These are phyloP conservation scores for Scolopax mira DNA, from an alignment of 2,113 vertebrate species.

Conservation along the genomic window DNA sequence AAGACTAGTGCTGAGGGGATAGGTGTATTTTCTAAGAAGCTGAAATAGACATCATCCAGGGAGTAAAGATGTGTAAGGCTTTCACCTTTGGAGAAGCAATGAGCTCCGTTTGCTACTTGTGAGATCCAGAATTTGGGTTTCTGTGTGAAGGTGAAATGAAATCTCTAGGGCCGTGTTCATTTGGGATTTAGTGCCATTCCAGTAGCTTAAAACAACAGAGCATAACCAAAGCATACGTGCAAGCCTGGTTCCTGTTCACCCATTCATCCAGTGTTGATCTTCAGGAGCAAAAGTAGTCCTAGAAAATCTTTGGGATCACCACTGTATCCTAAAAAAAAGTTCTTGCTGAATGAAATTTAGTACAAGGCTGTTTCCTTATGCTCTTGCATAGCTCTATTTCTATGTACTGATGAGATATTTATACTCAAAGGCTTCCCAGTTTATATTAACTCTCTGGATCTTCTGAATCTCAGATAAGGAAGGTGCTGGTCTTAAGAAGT, in stretches of 20 bases:
- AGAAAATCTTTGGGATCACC: background rate
- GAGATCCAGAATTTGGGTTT: background rate
- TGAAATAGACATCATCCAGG: background rate
- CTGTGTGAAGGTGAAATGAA: background rate
- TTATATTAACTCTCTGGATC: background rate
- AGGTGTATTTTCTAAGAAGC: background rate
- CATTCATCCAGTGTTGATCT: background rate
- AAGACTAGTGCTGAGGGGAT: background rate
- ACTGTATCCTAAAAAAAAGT: background rate
- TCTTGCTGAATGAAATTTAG: background rate
- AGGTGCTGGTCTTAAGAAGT: background rate
- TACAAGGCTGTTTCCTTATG: background rate
- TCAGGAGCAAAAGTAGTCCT: background rate
- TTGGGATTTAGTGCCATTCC: background rate
- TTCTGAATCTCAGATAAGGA: background rate
- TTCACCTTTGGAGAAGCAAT: background rate
- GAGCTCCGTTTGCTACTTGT: background rate
- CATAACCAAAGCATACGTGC: background rate
- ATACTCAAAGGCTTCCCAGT: background rate
- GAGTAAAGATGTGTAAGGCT: background rate
- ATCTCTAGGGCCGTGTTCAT: background rate
- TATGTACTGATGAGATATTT: background rate
- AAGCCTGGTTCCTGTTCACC: background rate
- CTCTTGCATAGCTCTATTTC: background rate
- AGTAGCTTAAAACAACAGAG: background rate